These are phyloP conservation scores for Nylanderia fulva DNA, from an alignment of 1,140 invertebrate species.

Conservation along the genomic window DNA sequence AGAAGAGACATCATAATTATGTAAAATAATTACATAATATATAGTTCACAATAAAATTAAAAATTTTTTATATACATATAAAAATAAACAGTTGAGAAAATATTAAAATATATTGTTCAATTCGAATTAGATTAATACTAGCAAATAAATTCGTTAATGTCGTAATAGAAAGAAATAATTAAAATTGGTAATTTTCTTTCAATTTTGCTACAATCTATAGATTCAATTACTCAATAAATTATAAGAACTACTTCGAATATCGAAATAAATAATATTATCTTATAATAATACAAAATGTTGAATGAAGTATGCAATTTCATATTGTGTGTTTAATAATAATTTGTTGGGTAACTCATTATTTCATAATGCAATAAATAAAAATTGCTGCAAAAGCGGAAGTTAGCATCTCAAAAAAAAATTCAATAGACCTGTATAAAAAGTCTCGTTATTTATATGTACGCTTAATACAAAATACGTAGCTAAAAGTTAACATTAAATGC, in stretches of 20 bases:
- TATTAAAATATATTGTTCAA: no score
- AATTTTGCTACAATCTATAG: neutral
- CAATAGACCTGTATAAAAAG: neutral
- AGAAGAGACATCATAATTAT: neutral
- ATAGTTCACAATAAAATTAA: neutral
- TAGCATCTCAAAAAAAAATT: no score
- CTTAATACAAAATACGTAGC: neutral
- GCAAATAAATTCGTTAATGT: neutral
- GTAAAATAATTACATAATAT: neutral
- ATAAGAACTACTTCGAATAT: neutral
- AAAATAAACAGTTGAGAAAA: no score
- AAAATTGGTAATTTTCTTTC: neutral
- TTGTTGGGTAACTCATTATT: neutral
- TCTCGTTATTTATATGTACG: neutral
- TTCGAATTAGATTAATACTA: no score
- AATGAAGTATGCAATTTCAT: neutral
- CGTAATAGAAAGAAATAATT: neutral
- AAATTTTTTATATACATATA: no score
- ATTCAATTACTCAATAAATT: neutral
- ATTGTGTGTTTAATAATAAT: neutral
- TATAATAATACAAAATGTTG: neutral
- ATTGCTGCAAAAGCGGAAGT: neutral
- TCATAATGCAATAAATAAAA: neutral
- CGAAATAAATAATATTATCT: neutral
- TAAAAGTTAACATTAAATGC: neutral